Evolutionary conservation across 2,797 vertebrate genomes (phyloP).

Genomic region (Harpagifer antarcticus): DNA sequence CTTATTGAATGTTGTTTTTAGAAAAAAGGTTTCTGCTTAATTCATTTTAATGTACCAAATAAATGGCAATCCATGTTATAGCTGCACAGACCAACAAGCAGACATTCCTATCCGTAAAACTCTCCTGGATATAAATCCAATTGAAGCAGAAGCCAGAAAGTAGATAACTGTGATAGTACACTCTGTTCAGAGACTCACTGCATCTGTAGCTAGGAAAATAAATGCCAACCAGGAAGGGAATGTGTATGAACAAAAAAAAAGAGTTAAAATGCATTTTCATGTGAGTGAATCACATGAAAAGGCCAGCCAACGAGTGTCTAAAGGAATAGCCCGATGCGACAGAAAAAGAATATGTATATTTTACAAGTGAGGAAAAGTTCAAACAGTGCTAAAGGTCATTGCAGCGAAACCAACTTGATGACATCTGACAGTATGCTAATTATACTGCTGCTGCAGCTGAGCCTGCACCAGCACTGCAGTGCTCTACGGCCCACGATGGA

Average conservation of each 20-base stretch:
- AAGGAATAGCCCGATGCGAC: slow-evolving; percentile 43
- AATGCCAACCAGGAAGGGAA: slow-evolving; percentile 54
- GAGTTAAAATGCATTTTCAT: slow-evolving; percentile 47
- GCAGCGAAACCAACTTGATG: slow-evolving; percentile 57
- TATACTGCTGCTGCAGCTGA: slow-evolving; percentile 41
- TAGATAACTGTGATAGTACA: not conserved
- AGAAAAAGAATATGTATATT: slow-evolving; percentile 66
- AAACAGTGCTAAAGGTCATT: slow-evolving; percentile 79
- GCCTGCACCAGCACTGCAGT: slow-evolving; percentile 28
- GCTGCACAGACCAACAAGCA: too few species aligned
- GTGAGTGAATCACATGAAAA: slow-evolving; percentile 71
- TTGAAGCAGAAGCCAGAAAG: not conserved
- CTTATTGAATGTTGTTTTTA: too few species aligned
- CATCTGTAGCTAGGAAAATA: slow-evolving; percentile 26
- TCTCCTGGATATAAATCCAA: not conserved
- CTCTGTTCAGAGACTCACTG: slow-evolving; percentile 10
- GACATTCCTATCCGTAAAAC: too few species aligned
- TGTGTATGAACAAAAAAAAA: slow-evolving; percentile 38
- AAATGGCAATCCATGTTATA: not conserved
- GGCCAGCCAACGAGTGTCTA: slow-evolving; percentile 72
- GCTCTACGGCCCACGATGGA: not conserved
- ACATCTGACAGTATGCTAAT: slow-evolving; percentile 74
- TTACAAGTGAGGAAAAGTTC: slow-evolving; percentile 68
- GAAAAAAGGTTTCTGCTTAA: too few species aligned
- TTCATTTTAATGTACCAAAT: too few species aligned